A percentile compares a stretch with the other conserved stretches of the same genome.
Conservation (phyloP, 2,888 invertebrate species). For the Leucophenga montana region DNA sequence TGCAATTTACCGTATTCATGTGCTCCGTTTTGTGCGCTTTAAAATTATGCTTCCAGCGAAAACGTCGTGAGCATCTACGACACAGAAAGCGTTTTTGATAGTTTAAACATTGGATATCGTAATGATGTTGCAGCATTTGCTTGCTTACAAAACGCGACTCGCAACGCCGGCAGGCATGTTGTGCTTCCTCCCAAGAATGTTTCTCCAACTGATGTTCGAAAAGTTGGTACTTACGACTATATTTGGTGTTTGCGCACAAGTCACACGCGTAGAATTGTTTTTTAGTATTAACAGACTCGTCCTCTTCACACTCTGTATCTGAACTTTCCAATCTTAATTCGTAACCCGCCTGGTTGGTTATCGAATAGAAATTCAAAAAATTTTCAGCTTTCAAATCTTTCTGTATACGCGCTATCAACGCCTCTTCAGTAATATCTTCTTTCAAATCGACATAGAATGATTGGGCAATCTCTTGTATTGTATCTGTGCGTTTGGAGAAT, state of each 20-base stretch:
- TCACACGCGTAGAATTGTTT: too few species aligned
- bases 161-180: background rate
- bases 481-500: constrained; percentile 28
- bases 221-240: background rate
- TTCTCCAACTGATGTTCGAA: constrained; percentile 28
- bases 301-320: too few species aligned
- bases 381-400: too few species aligned
- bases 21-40: background rate
- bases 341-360: too few species aligned
- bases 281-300: too few species aligned
- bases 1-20: background rate
- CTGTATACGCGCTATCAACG: background rate
- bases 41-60: constrained; percentile 42
- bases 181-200: background rate
- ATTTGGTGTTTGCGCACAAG: too few species aligned
- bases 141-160: too few species aligned
- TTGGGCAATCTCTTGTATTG: constrained; percentile 32
- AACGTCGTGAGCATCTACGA: constrained; percentile 38
- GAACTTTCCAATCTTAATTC: too few species aligned
- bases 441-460: constrained; percentile 29
- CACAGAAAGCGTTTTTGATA: constrained; percentile 35
- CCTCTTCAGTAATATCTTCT: background rate
- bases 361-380: too few species aligned
- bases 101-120: constrained; percentile 65
- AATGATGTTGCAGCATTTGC: constrained; percentile 62